A percentile compares a stretch with the other conserved stretches of the same genome.
Conservation (phyloP, 2,888 invertebrate genomes). For the Ischnus inquisitorius region DNA sequence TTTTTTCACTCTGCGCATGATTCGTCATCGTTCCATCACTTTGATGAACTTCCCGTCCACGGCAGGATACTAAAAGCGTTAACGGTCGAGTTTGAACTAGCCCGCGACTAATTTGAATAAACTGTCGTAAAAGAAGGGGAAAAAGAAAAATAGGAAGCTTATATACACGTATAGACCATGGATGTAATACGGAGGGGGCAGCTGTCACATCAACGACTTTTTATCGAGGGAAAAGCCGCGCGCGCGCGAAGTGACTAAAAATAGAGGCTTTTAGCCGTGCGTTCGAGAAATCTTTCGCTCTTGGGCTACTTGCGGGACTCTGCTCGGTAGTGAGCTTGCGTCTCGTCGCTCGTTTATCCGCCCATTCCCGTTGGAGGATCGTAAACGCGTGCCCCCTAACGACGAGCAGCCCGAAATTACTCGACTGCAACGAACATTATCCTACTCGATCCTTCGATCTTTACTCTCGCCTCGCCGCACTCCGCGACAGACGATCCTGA, state of each 20-base stretch:
- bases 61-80: neutral
- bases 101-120: neutral
- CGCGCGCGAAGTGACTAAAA: slow-evolving; percentile 57
- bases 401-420: neutral
- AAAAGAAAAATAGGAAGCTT: neutral
- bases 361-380: slow-evolving; percentile 30
- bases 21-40: neutral
- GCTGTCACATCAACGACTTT: slow-evolving; percentile 67
- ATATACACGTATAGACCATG: slow-evolving; percentile 9
- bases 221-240: slow-evolving; percentile 59
- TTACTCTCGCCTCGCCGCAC: neutral
- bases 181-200: slow-evolving; percentile 50
- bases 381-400: slow-evolving; percentile 6
- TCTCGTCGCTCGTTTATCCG: slow-evolving; percentile 18
- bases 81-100: neutral
- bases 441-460: too few species aligned
- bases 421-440: too few species aligned
- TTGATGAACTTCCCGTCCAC: neutral
- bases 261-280: slow-evolving; percentile 68
- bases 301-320: slow-evolving; percentile 67
- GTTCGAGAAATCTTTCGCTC: slow-evolving; percentile 69
- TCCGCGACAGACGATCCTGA: neutral
- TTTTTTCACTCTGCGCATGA: too few species aligned
- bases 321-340: slow-evolving; percentile 8
- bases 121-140: neutral